Percentiles rank a stretch among this genome's conserved stretches.
Conservation (phyloP, 2,113 vertebrate species). For the Catharus minimus region DNA sequence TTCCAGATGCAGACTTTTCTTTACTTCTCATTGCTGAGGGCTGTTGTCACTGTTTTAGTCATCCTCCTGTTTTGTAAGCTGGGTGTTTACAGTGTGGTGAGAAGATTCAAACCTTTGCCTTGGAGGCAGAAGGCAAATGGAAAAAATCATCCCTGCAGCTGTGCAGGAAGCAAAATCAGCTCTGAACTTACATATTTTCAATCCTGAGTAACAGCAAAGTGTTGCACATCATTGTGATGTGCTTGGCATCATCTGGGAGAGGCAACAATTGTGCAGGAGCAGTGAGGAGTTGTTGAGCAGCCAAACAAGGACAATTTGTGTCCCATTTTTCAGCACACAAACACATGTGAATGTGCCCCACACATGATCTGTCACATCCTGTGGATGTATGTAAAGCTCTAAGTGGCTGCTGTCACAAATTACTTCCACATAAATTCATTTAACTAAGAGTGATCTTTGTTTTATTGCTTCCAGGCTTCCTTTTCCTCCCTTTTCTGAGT, state of each 20-base stretch:
- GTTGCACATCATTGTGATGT: neutral
- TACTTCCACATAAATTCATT: neutral
- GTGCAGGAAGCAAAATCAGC: constrained; percentile 18
- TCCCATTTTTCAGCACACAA: neutral
- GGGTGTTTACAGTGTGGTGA: constrained; percentile 46
- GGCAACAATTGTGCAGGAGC: neutral
- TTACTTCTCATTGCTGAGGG: neutral
- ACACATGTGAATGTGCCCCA: neutral
- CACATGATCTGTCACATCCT: neutral
- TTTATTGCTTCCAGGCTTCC: neutral
- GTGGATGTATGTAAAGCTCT: neutral
- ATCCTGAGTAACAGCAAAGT: constrained; percentile 26
- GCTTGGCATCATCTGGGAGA: neutral
- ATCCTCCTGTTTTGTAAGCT: constrained; percentile 45
- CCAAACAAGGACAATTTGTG: neutral
- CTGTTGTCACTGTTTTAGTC: constrained; percentile 43
- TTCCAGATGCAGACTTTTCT: neutral
- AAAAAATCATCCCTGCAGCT: constrained; percentile 47
- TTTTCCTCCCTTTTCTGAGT: neutral
- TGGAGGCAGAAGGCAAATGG: neutral
- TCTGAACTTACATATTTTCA: constrained; percentile 43
- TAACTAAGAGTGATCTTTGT: neutral
- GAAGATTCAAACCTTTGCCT: constrained; percentile 26
- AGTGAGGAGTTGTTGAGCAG: neutral
- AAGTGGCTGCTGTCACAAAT: neutral